Conservation (phyloP, 1,140 invertebrate genomes). For the Daktulosphaira vitifoliae region DNA sequence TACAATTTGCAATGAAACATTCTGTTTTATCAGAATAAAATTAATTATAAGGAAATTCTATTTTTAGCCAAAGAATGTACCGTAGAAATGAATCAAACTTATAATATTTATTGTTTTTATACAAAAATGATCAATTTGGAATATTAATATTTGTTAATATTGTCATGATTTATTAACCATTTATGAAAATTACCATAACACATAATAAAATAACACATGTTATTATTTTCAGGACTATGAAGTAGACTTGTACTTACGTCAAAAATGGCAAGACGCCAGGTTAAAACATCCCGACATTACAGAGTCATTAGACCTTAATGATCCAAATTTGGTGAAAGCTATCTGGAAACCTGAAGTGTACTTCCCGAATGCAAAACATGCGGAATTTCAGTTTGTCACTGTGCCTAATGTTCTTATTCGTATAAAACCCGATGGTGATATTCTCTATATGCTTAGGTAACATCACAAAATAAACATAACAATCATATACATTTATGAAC, state of each 20-base stretch:
- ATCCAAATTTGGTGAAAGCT: conserved; percentile 50
- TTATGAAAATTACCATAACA: no score
- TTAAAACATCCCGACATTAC: conserved; percentile 48
- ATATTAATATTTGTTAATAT: no score
- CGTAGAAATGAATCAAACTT: no score
- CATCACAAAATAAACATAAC: background rate
- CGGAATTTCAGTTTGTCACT: conserved; percentile 56
- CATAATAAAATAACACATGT: no score
- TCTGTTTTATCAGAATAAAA: no score
- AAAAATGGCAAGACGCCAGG: conserved; percentile 50
- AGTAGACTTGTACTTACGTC: conserved; percentile 51
- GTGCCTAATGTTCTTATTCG: conserved; percentile 60
- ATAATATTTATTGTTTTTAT: no score
- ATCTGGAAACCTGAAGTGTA: conserved; percentile 63
- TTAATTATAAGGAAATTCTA: no score
- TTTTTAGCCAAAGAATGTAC: no score
- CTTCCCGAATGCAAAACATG: conserved; percentile 59
- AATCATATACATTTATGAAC: no score
- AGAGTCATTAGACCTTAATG: conserved; percentile 49
- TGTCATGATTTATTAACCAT: no score
- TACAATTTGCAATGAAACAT: no score
- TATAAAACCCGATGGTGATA: conserved; percentile 52
- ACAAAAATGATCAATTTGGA: no score
- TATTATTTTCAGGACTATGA: conserved; percentile 51
- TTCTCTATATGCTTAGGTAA: conserved; percentile 57